phyloP scores from a whole-genome alignment of 2,888 invertebrate genomes.

The Zaprionus lineosus region DNA sequence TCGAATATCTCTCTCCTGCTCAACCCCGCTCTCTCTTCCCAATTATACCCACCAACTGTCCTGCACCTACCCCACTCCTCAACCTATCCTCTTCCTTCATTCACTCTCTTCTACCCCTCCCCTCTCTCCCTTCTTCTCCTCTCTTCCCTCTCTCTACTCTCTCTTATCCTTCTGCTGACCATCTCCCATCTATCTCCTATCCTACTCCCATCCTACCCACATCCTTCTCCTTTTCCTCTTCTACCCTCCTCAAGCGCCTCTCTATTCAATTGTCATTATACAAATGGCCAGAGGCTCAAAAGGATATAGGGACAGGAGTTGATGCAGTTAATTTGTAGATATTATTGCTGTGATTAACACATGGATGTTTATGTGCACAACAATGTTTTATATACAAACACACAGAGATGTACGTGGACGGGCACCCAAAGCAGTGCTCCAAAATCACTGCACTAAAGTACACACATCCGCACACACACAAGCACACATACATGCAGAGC shows the following conservation, averaged over 20 bases:
- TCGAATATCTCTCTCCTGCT: too few species aligned
- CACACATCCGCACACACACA: conserved; percentile 6
- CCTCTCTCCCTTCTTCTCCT: too few species aligned
- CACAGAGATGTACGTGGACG: not conserved
- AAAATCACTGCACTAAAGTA: conserved; percentile 51
- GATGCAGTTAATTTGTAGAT: conserved; percentile 75
- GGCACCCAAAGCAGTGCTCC: conserved; percentile 17
- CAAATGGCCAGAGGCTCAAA: conserved; percentile 35
- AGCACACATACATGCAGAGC: conserved; percentile 4
- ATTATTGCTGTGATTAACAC: conserved; percentile 78
- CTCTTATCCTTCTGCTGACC: too few species aligned
- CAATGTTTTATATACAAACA: conserved; percentile 67
- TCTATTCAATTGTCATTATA: conserved; percentile 37
- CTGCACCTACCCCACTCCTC: too few species aligned
- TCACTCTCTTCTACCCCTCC: too few species aligned
- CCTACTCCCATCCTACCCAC: too few species aligned
- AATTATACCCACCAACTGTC: too few species aligned
- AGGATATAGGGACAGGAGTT: conserved; percentile 35
- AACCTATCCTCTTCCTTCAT: too few species aligned
- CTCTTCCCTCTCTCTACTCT: too few species aligned
- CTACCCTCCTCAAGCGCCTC: not conserved
- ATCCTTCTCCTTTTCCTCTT: not conserved
- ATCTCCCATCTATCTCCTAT: too few species aligned
- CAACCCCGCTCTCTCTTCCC: too few species aligned
- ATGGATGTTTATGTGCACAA: conserved; percentile 70